Evolutionary conservation across 1,140 invertebrate species (phyloP).

Genomic region (Penaeus japonicus): DNA sequence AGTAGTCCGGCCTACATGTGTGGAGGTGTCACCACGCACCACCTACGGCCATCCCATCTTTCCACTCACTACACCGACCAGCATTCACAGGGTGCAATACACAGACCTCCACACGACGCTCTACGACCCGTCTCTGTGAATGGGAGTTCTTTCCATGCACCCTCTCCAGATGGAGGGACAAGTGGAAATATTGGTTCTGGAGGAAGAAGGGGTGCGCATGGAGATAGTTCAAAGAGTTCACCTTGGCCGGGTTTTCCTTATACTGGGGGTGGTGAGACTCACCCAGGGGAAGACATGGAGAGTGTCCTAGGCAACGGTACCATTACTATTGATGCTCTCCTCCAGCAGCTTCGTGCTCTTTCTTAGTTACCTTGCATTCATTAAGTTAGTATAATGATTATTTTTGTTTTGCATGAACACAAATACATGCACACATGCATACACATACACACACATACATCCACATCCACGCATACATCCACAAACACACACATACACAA

Average conservation of each 20-base stretch:
- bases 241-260: slow-evolving; percentile 46
- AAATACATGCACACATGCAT: no score
- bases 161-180: background rate
- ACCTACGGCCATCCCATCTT: no score
- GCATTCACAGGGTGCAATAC: no score
- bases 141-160: background rate
- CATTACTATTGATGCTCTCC: slow-evolving; percentile 44
- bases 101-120: background rate
- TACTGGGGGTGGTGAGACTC: background rate
- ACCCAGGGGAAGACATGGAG: slow-evolving; percentile 24
- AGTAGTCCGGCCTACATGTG: no score
- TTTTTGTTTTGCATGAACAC: no score
- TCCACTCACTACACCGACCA: no score
- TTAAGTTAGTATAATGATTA: no score
- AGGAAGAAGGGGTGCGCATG: background rate
- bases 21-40: no score
- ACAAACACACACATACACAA: no score
- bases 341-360: slow-evolving; percentile 44
- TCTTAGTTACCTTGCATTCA: background rate
- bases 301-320: slow-evolving; percentile 1
- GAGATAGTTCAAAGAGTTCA: background rate
- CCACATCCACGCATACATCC: no score
- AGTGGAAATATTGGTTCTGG: background rate
- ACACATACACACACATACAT: no score
- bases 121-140: slow-evolving; percentile 4